Base-by-base conservation (phyloP, 2,888 invertebrate genomes). In the Meandrusa payeni region DNA sequence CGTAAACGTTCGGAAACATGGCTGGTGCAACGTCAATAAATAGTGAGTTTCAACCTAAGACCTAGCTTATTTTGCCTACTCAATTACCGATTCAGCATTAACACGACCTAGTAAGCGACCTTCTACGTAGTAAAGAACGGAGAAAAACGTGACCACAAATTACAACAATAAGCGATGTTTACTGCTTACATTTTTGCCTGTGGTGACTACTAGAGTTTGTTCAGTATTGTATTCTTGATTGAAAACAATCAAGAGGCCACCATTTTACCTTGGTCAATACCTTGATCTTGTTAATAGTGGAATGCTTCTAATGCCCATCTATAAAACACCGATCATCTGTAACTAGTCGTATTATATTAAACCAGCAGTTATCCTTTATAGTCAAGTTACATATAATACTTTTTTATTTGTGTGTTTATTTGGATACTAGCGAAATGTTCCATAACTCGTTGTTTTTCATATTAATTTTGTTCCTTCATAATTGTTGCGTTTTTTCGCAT, bases 221-320 rank as follows among this genome's bases (percentile, higher is more conserved):
- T n/a, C n/a, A n/a, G n/a, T n/a, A n/a, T n/a, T n/a, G n/a, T n/a
- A n/a, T n/a, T n/a, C n/a, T n/a, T n/a, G n/a, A n/a, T n/a, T n/a
- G n/a, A n/a, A n/a, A 15, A 15, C 4, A 15, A 15, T 15, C 5
- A 17, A 11, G 32, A 32, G 20, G 9, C 28, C 38, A 20, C 3
- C 5, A 20, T 38, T 19, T 22, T 5, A 5, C 22, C 41, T 33
- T 27, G 41, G 20, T 10, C 17, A 33, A 27, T 15, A 22, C 41
- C 33, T 41, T 33, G 41, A 40, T 40, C 31, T 26, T 40, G 26
- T 40, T 40, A 40, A 40, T 32, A 40, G 32, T 32, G 31, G 33
- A 6, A 11, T 31, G 15, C 26, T 13, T 27, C 33, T 33, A 41
- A 41, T 33, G 26, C 33, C 17, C 15, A 26, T 41, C 27, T 41